Base-by-base conservation (phyloP, 2,888 invertebrate genomes). In the Drosophila rellima region DNA sequence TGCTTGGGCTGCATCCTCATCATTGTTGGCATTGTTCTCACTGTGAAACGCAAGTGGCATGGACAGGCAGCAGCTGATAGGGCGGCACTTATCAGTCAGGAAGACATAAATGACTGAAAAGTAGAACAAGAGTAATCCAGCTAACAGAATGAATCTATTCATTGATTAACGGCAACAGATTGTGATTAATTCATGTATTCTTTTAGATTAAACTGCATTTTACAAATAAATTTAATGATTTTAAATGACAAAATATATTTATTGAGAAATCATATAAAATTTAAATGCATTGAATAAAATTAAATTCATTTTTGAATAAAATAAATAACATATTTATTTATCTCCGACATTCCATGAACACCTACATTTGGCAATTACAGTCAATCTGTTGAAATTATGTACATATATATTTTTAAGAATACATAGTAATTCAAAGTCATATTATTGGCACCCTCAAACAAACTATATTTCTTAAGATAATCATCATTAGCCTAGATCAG, bases 21-120 rank as follows among this genome's bases (percentile, higher is more conserved):
- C 11, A 35, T 59, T 1, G 52, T 88, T 23, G 91, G 88, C 0
- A 48, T 69, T 37, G 62, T 72, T 33, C 59, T 92, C 1, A 90
- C 89, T 0, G 13, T 85, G 0, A 86, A 91, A 0, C 71, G 81
- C 6, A 85, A 81, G 15, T 91, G 91, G 91, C 67, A 57, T 47
- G 85, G 90, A 4, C 90, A 90, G 54, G 15, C 45, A n/a, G 59
- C 59, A n/a, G 57, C 55, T n/a, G 87, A 82, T 42, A 69, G 31
- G 7, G 15, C 42, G 1, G 45, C 33, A 6, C 69, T 82, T 6
- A 65, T 67, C 37, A 13, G 1, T 2, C 6, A 47, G 6, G n/a
- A n/a, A 6, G 33, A 26, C 13, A 23, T 35, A 26, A 39, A 23
- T n/a, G 42, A 44, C 0, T 1, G n/a, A 4, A 26, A 7, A n/a